Percentiles rank a stretch among this genome's conserved stretches.
Evolutionary conservation across 92 coral and sea anemone genomes (phyloP).

Genomic region (Galaxea fascicularis): DNA sequence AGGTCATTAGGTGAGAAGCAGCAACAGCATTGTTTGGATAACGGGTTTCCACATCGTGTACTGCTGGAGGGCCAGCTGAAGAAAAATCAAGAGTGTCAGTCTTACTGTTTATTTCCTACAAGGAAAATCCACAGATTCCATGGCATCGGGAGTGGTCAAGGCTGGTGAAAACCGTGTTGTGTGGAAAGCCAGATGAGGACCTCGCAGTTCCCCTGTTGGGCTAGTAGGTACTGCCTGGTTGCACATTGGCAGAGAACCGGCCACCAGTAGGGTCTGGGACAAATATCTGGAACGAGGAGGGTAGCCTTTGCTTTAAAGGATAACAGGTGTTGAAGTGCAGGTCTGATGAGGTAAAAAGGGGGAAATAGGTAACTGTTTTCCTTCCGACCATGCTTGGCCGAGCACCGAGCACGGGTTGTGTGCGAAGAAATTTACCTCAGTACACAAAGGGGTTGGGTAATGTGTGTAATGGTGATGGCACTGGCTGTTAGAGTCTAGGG

Average conservation of each 20-base stretch:
- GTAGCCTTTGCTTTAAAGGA: background rate
- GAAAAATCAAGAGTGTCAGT: background rate
- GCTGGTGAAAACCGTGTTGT: background rate
- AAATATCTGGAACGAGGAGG: slow-evolving; percentile 26
- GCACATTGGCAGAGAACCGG: background rate
- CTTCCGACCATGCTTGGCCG: background rate
- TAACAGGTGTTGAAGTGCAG: background rate
- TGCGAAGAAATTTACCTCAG: slow-evolving; percentile 11
- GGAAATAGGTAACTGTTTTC: background rate
- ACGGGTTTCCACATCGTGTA: slow-evolving; percentile 42
- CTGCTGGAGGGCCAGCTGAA: background rate
- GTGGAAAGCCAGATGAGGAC: slow-evolving; percentile 6
- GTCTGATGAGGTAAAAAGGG: background rate
- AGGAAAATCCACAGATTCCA: background rate
- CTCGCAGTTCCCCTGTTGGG: background rate
- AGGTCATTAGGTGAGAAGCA: slow-evolving; percentile 42
- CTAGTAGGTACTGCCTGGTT: background rate
- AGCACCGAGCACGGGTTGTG: background rate
- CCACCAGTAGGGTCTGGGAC: slow-evolving; percentile 53
- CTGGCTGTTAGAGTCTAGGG: slow-evolving; percentile 18
- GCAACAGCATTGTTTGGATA: slow-evolving; percentile 30
- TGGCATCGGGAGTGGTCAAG: background rate
- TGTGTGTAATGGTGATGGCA: slow-evolving; percentile 8
- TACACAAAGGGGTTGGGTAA: slow-evolving; percentile 8
- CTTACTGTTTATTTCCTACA: background rate